Percentiles rank a stretch among this genome's conserved stretches.
These are phyloP conservation scores for Copidosoma floridanum DNA, from an alignment of 1,140 invertebrate genomes.

Conservation along the genomic window DNA sequence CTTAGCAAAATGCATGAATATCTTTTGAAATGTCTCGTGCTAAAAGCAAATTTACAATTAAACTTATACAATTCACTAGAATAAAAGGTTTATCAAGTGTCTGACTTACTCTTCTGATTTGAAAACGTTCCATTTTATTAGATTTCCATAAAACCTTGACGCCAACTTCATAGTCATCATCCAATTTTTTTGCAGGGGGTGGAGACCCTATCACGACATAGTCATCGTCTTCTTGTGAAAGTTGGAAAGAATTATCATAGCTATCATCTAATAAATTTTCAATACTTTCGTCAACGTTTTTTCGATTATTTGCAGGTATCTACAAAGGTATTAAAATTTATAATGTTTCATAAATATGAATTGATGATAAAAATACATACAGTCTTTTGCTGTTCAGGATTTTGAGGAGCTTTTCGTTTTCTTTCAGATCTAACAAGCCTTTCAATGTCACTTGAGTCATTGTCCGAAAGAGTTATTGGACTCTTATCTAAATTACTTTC, in stretches of 20 bases:
- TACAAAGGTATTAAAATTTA: background rate
- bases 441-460: no score
- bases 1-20: constrained; percentile 47
- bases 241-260: constrained; percentile 3
- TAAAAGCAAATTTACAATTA: no score
- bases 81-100: no score
- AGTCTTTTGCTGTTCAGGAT: no score
- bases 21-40: constrained; percentile 41
- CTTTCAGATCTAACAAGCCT: no score
- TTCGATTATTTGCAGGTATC: background rate
- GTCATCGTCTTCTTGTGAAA: constrained; percentile 19
- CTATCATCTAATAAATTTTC: constrained; percentile 4
- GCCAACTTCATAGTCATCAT: constrained; percentile 38
- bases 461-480: no score
- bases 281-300: constrained; percentile 6
- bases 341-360: background rate
- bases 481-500: no score
- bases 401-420: background rate
- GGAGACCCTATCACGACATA: constrained; percentile 20
- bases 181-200: background rate
- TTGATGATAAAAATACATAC: background rate
- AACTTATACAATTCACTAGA: no score
- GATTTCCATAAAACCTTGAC: constrained; percentile 42
- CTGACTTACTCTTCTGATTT: constrained; percentile 34
- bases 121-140: constrained; percentile 32